A percentile compares a stretch with the other conserved stretches of the same genome.
Conservation (phyloP, 2,888 invertebrate genomes). For the Drosophila dives region DNA sequence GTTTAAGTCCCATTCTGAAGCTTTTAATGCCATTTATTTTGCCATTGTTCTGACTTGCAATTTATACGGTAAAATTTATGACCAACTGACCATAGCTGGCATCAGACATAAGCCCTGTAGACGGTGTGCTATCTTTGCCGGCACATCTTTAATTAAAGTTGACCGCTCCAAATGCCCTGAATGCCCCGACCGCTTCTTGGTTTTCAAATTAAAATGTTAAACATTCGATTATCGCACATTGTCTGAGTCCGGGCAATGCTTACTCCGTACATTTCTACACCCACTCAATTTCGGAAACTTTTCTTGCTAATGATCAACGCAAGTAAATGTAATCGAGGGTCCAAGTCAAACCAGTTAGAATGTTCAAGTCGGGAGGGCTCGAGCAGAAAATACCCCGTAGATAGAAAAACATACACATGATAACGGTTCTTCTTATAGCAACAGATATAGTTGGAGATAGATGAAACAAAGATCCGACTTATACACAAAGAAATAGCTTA, state of each 20-base stretch:
- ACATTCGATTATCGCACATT: constrained; percentile 76
- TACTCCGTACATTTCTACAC: constrained; percentile 15
- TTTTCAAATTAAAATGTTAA: constrained; percentile 73
- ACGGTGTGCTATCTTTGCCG: constrained; percentile 46
- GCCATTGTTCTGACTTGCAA: constrained; percentile 24
- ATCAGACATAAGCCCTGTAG: constrained; percentile 27
- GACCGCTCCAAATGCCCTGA: constrained; percentile 16
- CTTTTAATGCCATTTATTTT: constrained; percentile 30
- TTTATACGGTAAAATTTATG: constrained; percentile 58
- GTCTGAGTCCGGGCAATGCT: constrained; percentile 36
- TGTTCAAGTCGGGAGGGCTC: not conserved
- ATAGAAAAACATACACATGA: not conserved
- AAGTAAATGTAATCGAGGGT: constrained; percentile 53
- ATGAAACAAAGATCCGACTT: not conserved
- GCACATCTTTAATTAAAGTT: constrained; percentile 72
- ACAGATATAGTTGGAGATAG: not conserved
- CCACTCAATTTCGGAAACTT: constrained; percentile 39
- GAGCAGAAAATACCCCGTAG: constrained; percentile 12
- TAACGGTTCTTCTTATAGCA: not conserved
- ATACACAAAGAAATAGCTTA: not conserved
- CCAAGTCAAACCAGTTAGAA: constrained; percentile 30
- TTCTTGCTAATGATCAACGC: constrained; percentile 72
- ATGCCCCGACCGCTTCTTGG: constrained; percentile 6
- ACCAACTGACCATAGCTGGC: constrained; percentile 34
- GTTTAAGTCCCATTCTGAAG: not conserved